Percentiles rank a stretch among this genome's conserved stretches.
These are phyloP conservation scores for Gerris lacustris DNA, from an alignment of 2,888 invertebrate genomes.

Conservation along the genomic window DNA sequence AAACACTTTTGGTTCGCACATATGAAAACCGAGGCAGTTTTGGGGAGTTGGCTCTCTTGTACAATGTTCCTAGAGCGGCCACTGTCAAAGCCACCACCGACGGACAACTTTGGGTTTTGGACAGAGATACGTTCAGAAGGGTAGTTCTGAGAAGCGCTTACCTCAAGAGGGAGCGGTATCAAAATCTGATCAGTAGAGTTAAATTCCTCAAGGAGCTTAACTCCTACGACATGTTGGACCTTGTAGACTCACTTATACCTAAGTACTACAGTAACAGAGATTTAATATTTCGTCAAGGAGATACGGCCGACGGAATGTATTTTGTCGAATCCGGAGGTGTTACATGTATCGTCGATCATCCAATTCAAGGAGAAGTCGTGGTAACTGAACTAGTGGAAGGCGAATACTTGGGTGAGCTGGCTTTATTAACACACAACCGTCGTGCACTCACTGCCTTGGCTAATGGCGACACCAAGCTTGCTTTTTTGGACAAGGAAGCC, in stretches of 20 bases:
- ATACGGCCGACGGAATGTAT: background rate
- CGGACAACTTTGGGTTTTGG: background rate
- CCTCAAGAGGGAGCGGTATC: background rate
- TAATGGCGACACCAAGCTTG: background rate
- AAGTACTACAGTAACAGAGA: background rate
- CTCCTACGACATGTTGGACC: background rate
- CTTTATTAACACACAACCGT: background rate
- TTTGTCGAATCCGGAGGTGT: background rate
- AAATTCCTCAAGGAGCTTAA: background rate
- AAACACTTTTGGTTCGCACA: background rate
- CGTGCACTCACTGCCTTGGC: background rate
- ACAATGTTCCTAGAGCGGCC: background rate
- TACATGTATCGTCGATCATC: background rate
- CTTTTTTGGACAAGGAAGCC: slow-evolving; percentile 82
- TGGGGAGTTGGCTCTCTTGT: background rate
- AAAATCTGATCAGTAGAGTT: background rate
- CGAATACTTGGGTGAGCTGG: background rate
- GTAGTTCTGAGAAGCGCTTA: background rate
- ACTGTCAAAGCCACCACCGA: background rate
- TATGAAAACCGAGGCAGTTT: background rate
- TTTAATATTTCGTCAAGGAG: background rate
- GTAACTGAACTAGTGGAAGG: slow-evolving; percentile 34
- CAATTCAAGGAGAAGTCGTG: slow-evolving; percentile 26
- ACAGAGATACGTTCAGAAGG: background rate
- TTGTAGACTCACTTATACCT: background rate